phyloP scores from a whole-genome alignment of 1,140 invertebrate species.

The Sarcophaga peregrina region DNA sequence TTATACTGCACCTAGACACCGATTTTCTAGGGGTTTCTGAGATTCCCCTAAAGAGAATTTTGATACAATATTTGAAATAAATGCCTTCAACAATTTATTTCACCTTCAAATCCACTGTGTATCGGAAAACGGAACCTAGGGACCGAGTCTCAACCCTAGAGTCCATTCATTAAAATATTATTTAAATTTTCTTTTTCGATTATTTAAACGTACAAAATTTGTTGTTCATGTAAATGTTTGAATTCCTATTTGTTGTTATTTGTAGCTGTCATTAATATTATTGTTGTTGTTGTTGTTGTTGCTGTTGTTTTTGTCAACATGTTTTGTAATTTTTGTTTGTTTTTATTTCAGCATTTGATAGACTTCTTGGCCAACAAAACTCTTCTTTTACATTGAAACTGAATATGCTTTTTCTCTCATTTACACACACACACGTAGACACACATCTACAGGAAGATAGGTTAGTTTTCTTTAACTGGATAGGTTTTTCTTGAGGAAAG shows the following conservation, averaged over 20 bases:
- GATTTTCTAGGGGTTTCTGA: too few species aligned
- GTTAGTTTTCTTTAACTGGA: background rate
- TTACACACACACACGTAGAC: background rate
- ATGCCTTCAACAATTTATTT: too few species aligned
- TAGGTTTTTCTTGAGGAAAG: background rate
- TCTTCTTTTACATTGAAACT: background rate
- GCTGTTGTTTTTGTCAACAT: background rate
- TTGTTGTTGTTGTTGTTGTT: background rate
- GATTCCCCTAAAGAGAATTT: too few species aligned
- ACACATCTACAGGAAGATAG: background rate
- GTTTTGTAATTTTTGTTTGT: background rate
- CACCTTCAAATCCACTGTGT: too few species aligned
- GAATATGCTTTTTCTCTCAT: background rate
- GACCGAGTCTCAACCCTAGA: too few species aligned
- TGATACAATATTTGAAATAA: too few species aligned
- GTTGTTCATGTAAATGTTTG: background rate
- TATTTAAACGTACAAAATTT: slow-evolving; percentile 12
- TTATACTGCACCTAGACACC: too few species aligned
- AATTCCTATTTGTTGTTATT: background rate
- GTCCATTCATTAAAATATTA: background rate
- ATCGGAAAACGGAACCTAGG: too few species aligned
- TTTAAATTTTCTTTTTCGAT: slow-evolving; percentile 7
- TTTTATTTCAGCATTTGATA: background rate
- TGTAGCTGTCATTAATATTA: background rate
- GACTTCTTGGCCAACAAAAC: slow-evolving; percentile 3